phyloP scores from a whole-genome alignment of 2,888 invertebrate genomes.

The Antheraea yamamai region DNA sequence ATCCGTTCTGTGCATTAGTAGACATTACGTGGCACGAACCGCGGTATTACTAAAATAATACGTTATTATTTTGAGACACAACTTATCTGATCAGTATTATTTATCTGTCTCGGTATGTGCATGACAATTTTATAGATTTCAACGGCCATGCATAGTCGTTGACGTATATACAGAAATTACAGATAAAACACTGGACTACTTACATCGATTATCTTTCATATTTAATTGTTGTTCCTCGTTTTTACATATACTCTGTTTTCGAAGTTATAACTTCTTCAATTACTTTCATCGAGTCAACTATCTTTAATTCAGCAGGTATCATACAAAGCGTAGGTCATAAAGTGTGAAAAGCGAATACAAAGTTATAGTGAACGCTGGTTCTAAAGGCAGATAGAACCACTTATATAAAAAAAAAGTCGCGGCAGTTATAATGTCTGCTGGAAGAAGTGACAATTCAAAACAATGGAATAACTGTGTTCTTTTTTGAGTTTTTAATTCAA shows the following conservation, averaged over 20 bases:
- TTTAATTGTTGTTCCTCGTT: not conserved
- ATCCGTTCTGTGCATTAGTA: conserved; percentile 16
- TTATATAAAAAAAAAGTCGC: too few species aligned
- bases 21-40: conserved; percentile 20
- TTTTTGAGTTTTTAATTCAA: too few species aligned
- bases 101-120: conserved; percentile 71
- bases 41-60: conserved; percentile 68
- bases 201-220: not conserved
- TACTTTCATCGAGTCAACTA: too few species aligned
- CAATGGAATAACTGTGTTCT: too few species aligned
- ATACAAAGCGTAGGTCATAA: too few species aligned
- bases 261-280: too few species aligned
- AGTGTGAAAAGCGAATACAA: too few species aligned
- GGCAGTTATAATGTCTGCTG: too few species aligned
- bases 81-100: conserved; percentile 75
- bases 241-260: not conserved
- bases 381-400: too few species aligned
- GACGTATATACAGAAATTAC: conserved; percentile 36
- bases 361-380: too few species aligned
- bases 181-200: conserved; percentile 4
- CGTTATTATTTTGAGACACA: conserved; percentile 74
- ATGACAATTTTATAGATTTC: conserved; percentile 78
- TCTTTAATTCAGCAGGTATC: too few species aligned
- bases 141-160: conserved; percentile 62
- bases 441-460: too few species aligned